Evolutionary conservation across 2,888 invertebrate species (phyloP).

Genomic region (Chesias legatella): DNA sequence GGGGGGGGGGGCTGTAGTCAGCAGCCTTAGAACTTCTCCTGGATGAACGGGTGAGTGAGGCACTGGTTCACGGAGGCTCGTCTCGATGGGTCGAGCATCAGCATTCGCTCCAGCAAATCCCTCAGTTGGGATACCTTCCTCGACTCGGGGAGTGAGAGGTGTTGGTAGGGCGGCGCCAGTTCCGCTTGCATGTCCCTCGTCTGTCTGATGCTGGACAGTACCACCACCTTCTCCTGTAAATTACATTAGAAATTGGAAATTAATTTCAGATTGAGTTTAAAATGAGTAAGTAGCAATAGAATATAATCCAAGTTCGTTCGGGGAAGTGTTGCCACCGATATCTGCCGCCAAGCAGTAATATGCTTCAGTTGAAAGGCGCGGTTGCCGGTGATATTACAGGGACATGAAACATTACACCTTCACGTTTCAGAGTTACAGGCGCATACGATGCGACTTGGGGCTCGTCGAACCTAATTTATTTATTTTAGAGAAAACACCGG

Average conservation of each 20-base stretch:
- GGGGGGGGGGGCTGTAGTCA: not conserved
- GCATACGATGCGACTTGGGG: too few relatives aligned
- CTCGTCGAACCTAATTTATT: too few relatives aligned
- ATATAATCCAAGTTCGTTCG: too few relatives aligned
- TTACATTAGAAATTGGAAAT: too few relatives aligned
- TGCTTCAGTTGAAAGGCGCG: too few relatives aligned
- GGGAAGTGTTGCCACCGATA: too few relatives aligned
- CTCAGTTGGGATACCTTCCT: constrained; percentile 95
- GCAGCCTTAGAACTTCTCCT: constrained; percentile 88
- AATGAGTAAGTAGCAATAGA: too few relatives aligned
- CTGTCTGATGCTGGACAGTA: constrained; percentile 94
- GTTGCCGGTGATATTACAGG: too few relatives aligned
- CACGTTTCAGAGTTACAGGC: too few relatives aligned
- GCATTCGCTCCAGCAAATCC: constrained; percentile 94
- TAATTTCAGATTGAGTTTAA: too few relatives aligned
- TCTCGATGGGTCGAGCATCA: constrained; percentile 95
- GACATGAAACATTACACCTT: too few relatives aligned
- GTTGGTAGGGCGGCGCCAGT: constrained; percentile 90
- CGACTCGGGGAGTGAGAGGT: constrained; percentile 92
- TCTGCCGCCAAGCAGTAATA: not conserved
- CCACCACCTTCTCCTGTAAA: constrained; percentile 96
- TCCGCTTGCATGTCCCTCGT: constrained; percentile 93
- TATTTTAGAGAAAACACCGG: too few relatives aligned
- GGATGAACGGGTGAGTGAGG: constrained; percentile 96
- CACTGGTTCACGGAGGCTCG: constrained; percentile 97